Conservation (phyloP, 2,797 vertebrate genomes). For the Pteronotus mesoamericanus region DNA sequence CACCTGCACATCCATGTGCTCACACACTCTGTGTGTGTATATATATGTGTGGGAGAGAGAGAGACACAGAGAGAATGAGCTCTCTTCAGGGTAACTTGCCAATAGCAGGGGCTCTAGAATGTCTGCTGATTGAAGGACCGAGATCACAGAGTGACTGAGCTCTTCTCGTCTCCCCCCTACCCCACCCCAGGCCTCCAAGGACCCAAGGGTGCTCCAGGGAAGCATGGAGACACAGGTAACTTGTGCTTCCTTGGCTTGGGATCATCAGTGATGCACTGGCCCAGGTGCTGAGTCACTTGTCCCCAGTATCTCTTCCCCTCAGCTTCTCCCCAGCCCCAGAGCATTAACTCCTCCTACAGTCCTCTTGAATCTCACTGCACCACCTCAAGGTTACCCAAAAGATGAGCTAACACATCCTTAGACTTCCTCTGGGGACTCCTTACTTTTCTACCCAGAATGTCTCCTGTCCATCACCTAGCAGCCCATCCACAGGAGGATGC, state of each 20-base stretch:
- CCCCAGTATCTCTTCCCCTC: neutral
- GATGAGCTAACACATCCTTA: neutral
- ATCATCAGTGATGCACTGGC: neutral
- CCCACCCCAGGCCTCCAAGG: slow-evolving; percentile 42
- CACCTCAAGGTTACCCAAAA: neutral
- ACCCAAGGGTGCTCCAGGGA: slow-evolving; percentile 14
- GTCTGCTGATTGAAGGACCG: neutral
- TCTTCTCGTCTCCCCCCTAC: neutral
- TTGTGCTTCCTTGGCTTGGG: neutral
- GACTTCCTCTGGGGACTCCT: neutral
- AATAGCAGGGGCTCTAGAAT: neutral
- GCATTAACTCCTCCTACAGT: accelerated
- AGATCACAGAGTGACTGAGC: neutral
- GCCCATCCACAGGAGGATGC: neutral
- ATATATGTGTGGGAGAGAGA: no score
- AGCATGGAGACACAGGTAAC: slow-evolving; percentile 53
- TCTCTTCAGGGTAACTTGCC: neutral
- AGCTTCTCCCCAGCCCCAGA: no score
- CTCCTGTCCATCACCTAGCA: neutral
- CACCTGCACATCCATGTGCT: neutral
- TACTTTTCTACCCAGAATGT: neutral
- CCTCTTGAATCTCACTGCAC: neutral
- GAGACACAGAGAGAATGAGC: neutral
- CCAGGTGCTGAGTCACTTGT: neutral
- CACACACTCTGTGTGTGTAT: neutral